Evolutionary conservation across 2,113 vertebrate species (phyloP).

Genomic region (Barnardius zonarius): DNA sequence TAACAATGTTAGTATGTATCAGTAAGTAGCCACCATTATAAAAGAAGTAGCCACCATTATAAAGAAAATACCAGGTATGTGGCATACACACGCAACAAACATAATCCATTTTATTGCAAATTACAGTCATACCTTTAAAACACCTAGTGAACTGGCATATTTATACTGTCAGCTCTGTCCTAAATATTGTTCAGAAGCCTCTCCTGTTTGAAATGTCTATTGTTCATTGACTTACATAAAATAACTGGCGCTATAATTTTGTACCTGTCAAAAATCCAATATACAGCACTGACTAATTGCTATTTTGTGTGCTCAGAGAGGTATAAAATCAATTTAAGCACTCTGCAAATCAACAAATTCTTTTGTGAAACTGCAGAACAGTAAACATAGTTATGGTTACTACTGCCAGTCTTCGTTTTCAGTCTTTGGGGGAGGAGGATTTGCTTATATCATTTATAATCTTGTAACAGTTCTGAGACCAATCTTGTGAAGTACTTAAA

Average conservation of each 20-base stretch:
- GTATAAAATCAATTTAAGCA: constrained; percentile 68
- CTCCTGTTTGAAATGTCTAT: constrained; percentile 22
- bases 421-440: not conserved
- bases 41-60: not conserved
- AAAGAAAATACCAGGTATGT: not conserved
- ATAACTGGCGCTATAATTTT: constrained; percentile 70
- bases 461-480: not conserved
- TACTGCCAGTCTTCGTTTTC: not conserved
- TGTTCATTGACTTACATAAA: constrained; percentile 30
- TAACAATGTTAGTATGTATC: not conserved
- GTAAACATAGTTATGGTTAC: constrained; percentile 17
- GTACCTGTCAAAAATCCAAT: constrained; percentile 65
- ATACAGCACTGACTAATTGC: constrained; percentile 62
- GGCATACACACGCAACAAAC: not conserved
- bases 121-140: not conserved
- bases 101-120: not conserved
- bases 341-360: constrained; percentile 37
- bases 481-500: not conserved
- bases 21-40: not conserved
- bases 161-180: constrained; percentile 3
- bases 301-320: constrained; percentile 52
- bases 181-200: not conserved
- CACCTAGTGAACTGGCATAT: not conserved
- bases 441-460: not conserved
- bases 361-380: not conserved